phyloP scores from a whole-genome alignment of 2,888 invertebrate genomes.

The Napeogenes inachia region DNA sequence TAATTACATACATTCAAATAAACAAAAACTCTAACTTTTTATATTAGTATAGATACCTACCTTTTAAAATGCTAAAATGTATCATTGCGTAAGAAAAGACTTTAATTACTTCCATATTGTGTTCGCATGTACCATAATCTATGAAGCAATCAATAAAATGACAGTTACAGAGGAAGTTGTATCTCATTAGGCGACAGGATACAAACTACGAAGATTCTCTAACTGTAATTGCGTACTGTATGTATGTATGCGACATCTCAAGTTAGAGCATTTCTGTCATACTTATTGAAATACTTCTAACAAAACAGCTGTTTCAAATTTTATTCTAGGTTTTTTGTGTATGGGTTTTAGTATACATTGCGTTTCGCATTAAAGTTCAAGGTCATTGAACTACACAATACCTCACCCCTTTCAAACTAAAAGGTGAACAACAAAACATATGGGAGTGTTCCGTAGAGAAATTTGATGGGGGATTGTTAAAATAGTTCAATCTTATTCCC shows the following conservation, averaged over 20 bases:
- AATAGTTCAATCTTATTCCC: conserved; percentile 18
- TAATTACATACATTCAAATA: no score
- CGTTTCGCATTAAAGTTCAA: conserved; percentile 11
- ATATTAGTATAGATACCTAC: no score
- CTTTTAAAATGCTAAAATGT: no score
- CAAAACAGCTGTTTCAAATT: no score
- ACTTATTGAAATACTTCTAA: no score
- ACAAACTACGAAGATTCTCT: conserved; percentile 40
- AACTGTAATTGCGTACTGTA: conserved; percentile 20
- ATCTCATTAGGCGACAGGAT: conserved; percentile 55
- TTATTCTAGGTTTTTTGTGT: neutral
- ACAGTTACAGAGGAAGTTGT: conserved; percentile 43
- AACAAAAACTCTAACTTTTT: no score
- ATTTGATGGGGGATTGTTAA: neutral
- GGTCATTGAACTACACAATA: conserved; percentile 26
- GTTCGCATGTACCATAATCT: neutral
- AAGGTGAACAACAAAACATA: conserved; percentile 33
- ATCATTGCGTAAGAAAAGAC: no score
- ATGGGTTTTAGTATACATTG: neutral
- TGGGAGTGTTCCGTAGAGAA: conserved; percentile 31
- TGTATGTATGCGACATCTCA: no score
- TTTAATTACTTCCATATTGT: no score
- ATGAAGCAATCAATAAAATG: conserved; percentile 15
- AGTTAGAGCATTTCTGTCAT: no score
- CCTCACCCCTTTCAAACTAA: conserved; percentile 25